Conservation (phyloP, 2,888 invertebrate genomes). For the Hirtodrosophila alboralis region DNA sequence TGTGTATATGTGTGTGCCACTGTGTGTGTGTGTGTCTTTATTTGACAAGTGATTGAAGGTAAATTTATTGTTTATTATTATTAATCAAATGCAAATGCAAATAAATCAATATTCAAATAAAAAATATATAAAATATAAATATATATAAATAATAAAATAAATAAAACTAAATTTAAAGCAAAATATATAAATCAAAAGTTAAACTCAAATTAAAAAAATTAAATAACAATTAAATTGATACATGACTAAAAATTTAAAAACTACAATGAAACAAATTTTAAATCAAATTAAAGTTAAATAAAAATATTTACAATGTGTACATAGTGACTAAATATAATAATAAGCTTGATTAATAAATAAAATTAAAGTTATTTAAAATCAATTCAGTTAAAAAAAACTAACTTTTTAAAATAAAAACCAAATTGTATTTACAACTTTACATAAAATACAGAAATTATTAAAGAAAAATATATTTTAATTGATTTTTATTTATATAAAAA, state of each 20-base stretch:
- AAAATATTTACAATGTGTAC: not conserved
- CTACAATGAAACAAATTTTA: not conserved
- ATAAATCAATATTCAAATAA: conserved; percentile 6
- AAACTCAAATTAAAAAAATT: not conserved
- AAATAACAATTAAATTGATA: not conserved
- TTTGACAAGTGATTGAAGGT: conserved; percentile 71
- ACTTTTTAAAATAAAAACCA: no score
- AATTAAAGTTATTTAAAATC: no score
- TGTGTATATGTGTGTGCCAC: conserved; percentile 14
- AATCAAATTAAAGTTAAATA: not conserved
- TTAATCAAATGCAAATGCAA: conserved; percentile 29
- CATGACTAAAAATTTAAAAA: not conserved
- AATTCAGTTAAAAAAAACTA: no score
- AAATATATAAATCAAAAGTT: no score
- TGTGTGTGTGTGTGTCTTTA: conserved; percentile 34
- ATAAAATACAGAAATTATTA: no score
- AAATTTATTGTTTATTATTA: conserved; percentile 53
- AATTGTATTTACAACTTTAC: no score
- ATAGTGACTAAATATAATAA: no score
- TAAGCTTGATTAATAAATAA: no score
- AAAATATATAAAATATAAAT: not conserved
- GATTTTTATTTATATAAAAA: no score
- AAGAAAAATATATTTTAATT: no score
- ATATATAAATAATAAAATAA: not conserved
- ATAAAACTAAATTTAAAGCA: not conserved